These are phyloP conservation scores for Choristoneura fumiferana DNA, from an alignment of 1,140 invertebrate genomes.

Conservation along the genomic window DNA sequence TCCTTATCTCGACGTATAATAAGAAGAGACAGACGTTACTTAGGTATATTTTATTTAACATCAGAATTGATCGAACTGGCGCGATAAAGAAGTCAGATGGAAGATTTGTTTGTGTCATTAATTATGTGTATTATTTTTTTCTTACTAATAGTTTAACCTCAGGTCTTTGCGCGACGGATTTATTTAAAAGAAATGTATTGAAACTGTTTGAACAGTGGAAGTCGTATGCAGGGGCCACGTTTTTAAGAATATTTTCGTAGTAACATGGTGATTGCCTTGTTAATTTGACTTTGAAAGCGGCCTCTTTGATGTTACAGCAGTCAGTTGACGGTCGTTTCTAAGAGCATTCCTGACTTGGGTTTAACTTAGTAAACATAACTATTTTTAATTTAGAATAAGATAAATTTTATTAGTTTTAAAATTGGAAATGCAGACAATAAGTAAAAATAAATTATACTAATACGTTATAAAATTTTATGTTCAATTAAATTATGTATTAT, in stretches of 20 bases:
- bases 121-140: conserved; percentile 57
- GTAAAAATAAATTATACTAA: no score
- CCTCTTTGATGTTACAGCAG: conserved; percentile 56
- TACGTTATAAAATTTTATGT: no score
- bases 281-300: conserved; percentile 65
- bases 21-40: conserved; percentile 74
- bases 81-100: conserved; percentile 57
- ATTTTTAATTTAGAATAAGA: neutral
- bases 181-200: conserved; percentile 1
- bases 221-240: conserved; percentile 46
- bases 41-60: conserved; percentile 78
- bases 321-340: conserved; percentile 55
- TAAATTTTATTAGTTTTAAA: neutral
- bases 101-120: conserved; percentile 73
- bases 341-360: conserved; percentile 46
- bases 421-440: no score
- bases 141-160: conserved; percentile 30
- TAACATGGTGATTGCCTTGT: conserved; percentile 69
- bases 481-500: no score
- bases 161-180: conserved; percentile 20
- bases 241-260: conserved; percentile 52
- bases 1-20: conserved; percentile 72
- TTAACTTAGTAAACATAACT: neutral
- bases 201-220: conserved; percentile 35
- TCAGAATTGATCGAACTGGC: conserved; percentile 69